Evolutionary conservation across 2,888 invertebrate genomes (phyloP).

Genomic region (Camptogramma bilineatum): DNA sequence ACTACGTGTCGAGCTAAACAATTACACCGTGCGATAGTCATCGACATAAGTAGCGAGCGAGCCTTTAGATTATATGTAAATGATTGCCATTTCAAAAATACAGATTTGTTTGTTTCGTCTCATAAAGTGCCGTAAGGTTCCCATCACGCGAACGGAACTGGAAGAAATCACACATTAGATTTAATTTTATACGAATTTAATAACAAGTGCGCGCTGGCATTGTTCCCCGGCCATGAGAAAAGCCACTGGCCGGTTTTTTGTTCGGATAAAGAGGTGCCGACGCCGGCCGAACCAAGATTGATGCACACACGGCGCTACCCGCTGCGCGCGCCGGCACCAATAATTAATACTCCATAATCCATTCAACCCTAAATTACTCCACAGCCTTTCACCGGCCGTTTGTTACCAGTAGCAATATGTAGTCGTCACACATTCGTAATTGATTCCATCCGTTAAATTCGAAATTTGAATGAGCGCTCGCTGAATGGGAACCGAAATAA

Average conservation of each 20-base stretch:
- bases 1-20: conserved; percentile 47
- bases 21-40: conserved; percentile 52
- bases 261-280: conserved; percentile 82
- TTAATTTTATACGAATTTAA: conserved; percentile 86
- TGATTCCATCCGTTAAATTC: conserved; percentile 80
- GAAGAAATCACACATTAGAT: conserved; percentile 80
- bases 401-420: conserved; percentile 71
- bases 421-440: conserved; percentile 76
- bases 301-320: conserved; percentile 74
- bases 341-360: conserved; percentile 82
- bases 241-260: conserved; percentile 72
- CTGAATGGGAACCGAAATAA: conserved; percentile 78
- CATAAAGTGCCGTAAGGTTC: conserved; percentile 76
- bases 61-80: conserved; percentile 59
- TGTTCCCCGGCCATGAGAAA: conserved; percentile 80
- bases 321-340: conserved; percentile 66
- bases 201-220: conserved; percentile 78
- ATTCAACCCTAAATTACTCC: conserved; percentile 68
- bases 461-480: conserved; percentile 77
- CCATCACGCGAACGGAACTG: conserved; percentile 82
- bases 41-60: conserved; percentile 53
- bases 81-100: conserved; percentile 57
- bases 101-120: conserved; percentile 60
- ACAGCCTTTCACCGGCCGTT: conserved; percentile 61
- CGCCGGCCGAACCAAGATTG: conserved; percentile 77